These are phyloP conservation scores for Candoia aspera DNA, from an alignment of 2,113 vertebrate genomes.

Conservation along the genomic window DNA sequence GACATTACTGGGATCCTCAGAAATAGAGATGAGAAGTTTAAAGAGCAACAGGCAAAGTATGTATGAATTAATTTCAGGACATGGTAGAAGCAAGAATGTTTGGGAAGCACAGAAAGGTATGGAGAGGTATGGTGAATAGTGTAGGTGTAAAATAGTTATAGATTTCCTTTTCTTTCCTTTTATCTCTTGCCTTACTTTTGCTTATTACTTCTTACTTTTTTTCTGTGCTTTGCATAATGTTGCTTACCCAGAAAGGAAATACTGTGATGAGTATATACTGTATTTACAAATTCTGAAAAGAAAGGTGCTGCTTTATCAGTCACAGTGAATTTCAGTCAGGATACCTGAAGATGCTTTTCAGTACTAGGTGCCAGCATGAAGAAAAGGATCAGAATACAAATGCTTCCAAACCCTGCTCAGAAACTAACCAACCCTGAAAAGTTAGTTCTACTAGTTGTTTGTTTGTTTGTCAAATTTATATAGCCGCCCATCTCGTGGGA, in stretches of 20 bases:
- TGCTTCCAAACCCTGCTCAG: neutral
- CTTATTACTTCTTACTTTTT: neutral
- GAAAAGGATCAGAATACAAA: neutral
- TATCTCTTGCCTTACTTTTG: neutral
- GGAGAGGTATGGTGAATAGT: neutral
- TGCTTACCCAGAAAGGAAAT: neutral
- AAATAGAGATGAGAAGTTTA: neutral
- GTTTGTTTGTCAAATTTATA: no score
- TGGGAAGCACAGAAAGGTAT: neutral
- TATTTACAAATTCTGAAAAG: conserved; percentile 9
- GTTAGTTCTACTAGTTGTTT: neutral
- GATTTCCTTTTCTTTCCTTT: neutral
- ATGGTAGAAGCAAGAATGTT: neutral
- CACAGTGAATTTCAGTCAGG: conserved; percentile 7
- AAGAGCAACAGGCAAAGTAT: neutral
- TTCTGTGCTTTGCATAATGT: neutral
- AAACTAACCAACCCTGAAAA: neutral
- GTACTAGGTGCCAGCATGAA: conserved; percentile 12
- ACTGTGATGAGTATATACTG: neutral
- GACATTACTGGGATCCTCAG: neutral
- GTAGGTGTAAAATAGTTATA: neutral
- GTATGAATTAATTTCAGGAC: neutral
- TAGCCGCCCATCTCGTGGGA: no score
- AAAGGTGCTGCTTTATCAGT: conserved; percentile 21
- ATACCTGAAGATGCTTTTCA: neutral